Evolutionary conservation across 1,140 invertebrate species (phyloP).

Genomic region (Zophobas morio): DNA sequence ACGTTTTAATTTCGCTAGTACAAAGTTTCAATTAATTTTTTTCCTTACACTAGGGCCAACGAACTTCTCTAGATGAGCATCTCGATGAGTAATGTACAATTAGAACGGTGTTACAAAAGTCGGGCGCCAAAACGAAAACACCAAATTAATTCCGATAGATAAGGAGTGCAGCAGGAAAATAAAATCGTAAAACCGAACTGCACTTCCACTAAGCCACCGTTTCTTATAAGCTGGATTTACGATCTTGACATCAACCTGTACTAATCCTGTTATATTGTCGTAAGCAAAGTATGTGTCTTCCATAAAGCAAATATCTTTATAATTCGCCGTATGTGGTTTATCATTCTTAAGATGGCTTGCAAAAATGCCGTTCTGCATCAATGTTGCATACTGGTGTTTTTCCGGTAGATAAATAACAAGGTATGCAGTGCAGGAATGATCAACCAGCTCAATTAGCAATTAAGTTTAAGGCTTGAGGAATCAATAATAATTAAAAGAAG

Average conservation of each 20-base stretch:
- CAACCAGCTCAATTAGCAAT: conserved; percentile 33
- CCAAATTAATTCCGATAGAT: conserved; percentile 19
- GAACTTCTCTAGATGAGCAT: background rate
- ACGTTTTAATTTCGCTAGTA: background rate
- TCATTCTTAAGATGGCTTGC: conserved; percentile 16
- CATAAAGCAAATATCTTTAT: conserved; percentile 43
- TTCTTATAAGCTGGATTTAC: conserved; percentile 35
- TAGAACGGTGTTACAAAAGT: conserved; percentile 15
- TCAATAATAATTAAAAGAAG: conserved; percentile 5
- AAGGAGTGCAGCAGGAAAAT: conserved; percentile 28
- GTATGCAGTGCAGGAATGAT: background rate
- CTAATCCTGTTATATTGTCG: conserved; percentile 40
- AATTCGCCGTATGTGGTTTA: conserved; percentile 28
- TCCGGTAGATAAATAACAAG: conserved; percentile 19
- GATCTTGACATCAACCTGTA: conserved; percentile 20
- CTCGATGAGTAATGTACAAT: conserved; percentile 9
- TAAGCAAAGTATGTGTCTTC: conserved; percentile 20
- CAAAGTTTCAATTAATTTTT: background rate
- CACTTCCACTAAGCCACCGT: conserved; percentile 21
- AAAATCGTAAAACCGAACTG: conserved; percentile 4
- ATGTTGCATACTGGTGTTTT: background rate
- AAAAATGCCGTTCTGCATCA: conserved; percentile 9
- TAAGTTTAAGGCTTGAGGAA: conserved; percentile 18
- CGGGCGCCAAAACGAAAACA: conserved; percentile 11
- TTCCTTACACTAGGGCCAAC: background rate